phyloP scores from a whole-genome alignment of 2,113 vertebrate species.

The Beaufortia kweichowensis region DNA sequence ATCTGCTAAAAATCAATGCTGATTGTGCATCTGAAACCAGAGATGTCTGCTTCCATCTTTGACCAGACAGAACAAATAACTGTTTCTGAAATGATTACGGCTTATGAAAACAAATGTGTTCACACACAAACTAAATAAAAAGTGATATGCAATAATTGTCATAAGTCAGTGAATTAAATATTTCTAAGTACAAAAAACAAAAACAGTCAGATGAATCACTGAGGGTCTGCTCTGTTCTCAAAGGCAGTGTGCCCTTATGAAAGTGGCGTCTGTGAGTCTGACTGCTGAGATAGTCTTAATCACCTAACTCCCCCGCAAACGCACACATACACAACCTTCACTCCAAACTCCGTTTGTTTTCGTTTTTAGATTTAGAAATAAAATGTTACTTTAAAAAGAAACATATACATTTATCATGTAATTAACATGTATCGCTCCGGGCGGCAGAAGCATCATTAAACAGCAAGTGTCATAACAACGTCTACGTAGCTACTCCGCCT shows the following conservation, averaged over 20 bases:
- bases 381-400: not conserved
- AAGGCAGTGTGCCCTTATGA: slow-evolving; percentile 60
- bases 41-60: slow-evolving; percentile 10
- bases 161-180: too few relatives aligned
- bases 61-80: not conserved
- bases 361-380: not conserved
- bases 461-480: slow-evolving; percentile 2
- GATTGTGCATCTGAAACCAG: slow-evolving; percentile 12
- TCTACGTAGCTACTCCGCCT: not conserved
- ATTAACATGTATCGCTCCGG: not conserved
- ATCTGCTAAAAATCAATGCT: slow-evolving; percentile 21
- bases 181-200: too few relatives aligned
- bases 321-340: slow-evolving; percentile 12
- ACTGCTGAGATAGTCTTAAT: slow-evolving; percentile 76
- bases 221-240: slow-evolving; percentile 47
- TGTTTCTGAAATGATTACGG: not conserved
- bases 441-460: not conserved
- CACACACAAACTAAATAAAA: not conserved
- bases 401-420: not conserved
- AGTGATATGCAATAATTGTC: too few relatives aligned
- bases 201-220: slow-evolving; percentile 7
- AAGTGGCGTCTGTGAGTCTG: slow-evolving; percentile 77
- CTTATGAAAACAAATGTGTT: not conserved
- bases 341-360: not conserved
- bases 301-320: slow-evolving; percentile 66